Conservation (phyloP, 2,888 invertebrate genomes). For the Drosophila barbarae region DNA sequence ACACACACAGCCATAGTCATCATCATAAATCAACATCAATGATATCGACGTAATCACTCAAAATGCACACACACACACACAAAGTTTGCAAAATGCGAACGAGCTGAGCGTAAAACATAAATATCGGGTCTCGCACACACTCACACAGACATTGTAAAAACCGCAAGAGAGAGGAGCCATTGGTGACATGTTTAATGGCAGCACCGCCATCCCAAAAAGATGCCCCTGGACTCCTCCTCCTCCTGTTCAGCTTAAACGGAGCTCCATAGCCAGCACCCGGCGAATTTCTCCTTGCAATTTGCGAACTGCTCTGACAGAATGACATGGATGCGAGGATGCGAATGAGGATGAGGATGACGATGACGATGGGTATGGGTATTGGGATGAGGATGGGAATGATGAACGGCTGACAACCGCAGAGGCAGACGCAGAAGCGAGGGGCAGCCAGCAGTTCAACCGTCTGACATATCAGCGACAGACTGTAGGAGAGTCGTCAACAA, state of each 20-base stretch:
- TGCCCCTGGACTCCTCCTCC: slow-evolving; percentile 1
- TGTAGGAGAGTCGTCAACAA: slow-evolving; percentile 51
- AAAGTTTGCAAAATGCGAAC: slow-evolving; percentile 34
- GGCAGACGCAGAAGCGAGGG: slow-evolving; percentile 21
- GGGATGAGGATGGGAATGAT: slow-evolving; percentile 50
- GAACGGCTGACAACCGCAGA: slow-evolving; percentile 64
- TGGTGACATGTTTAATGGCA: slow-evolving; percentile 70
- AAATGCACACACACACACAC: slow-evolving; percentile 44
- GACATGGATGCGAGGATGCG: slow-evolving; percentile 28
- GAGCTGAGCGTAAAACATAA: slow-evolving; percentile 55
- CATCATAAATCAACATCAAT: slow-evolving; percentile 74
- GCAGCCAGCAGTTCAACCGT: slow-evolving; percentile 7
- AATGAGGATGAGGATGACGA: slow-evolving; percentile 6
- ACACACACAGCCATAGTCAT: slow-evolving; percentile 45
- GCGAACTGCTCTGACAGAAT: slow-evolving; percentile 55
- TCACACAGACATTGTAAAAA: slow-evolving; percentile 19
- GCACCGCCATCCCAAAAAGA: slow-evolving; percentile 42
- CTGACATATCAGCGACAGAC: slow-evolving; percentile 49
- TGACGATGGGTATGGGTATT: background rate
- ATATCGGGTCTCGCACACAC: slow-evolving; percentile 37
- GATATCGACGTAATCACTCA: slow-evolving; percentile 74
- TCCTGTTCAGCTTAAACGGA: slow-evolving; percentile 46
- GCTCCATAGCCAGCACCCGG: slow-evolving; percentile 60
- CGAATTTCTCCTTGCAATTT: slow-evolving; percentile 68
- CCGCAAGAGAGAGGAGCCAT: slow-evolving; percentile 59